Conservation (phyloP, 2,797 vertebrate genomes). For the Tinamus major region DNA sequence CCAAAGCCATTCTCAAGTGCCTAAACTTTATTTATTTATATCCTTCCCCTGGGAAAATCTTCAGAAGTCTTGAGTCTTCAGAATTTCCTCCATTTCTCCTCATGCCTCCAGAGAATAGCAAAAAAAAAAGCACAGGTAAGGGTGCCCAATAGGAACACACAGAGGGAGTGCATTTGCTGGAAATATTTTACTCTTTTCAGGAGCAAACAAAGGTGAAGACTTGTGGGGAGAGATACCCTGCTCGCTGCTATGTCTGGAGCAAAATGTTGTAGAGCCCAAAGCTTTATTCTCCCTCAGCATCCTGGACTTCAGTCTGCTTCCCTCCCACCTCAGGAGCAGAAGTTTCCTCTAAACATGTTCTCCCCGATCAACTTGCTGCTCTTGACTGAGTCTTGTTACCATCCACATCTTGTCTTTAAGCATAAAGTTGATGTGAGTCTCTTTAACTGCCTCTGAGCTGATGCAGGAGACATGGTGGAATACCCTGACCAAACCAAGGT, state of each 20-base stretch:
- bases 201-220: neutral
- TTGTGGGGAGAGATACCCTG: neutral
- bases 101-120: neutral
- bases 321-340: neutral
- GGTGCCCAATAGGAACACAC: neutral
- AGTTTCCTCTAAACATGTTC: neutral
- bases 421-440: neutral
- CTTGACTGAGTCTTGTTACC: neutral
- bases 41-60: neutral
- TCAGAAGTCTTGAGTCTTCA: neutral
- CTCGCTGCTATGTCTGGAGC: neutral
- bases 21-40: neutral
- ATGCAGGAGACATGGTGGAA: fast-evolving
- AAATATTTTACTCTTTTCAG: neutral
- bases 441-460: neutral
- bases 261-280: neutral
- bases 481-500: neutral
- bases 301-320: too few relatives aligned
- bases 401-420: neutral
- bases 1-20: neutral
- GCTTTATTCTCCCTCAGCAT: too few relatives aligned
- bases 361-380: neutral
- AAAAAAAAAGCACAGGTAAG: neutral
- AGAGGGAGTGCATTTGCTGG: neutral
- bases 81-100: neutral